Conservation (phyloP, 2,797 vertebrate genomes). For the Poecilia velifera region DNA sequence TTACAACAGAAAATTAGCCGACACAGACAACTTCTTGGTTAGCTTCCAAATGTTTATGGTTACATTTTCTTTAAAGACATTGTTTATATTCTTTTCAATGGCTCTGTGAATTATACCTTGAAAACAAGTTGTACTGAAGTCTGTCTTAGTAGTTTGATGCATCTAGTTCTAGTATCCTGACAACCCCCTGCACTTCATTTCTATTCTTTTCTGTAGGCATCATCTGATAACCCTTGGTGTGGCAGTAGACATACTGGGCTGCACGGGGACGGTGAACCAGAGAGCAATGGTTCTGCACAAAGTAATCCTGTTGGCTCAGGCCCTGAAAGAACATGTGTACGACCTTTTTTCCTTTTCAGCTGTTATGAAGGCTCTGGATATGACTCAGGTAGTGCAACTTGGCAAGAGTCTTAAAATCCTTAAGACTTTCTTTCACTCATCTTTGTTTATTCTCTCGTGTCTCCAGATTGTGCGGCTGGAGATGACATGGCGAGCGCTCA, state of each 20-base stretch:
- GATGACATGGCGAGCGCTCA: constrained; percentile 86
- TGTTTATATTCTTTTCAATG: neutral
- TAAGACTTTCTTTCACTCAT: neutral
- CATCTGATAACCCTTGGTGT: constrained; percentile 84
- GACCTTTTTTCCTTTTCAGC: constrained; percentile 89
- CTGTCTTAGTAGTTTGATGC: neutral
- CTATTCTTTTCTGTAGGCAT: constrained; percentile 74
- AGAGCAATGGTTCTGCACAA: constrained; percentile 82
- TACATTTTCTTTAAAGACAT: neutral
- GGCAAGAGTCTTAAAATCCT: neutral
- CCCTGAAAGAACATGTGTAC: constrained; percentile 79
- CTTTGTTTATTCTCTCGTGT: constrained; percentile 15
- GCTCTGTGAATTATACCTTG: neutral
- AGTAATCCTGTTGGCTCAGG: constrained; percentile 83
- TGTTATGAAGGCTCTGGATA: constrained; percentile 88
- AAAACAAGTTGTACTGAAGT: neutral
- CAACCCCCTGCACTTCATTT: neutral
- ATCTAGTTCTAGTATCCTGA: constrained; percentile 12
- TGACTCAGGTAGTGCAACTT: constrained; percentile 83
- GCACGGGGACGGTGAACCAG: constrained; percentile 84
- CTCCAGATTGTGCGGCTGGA: constrained; percentile 84
- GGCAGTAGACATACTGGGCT: constrained; percentile 88
- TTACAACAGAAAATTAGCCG: neutral
- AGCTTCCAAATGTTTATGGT: neutral
- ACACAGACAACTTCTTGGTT: neutral